These are phyloP conservation scores for Sturmia bella DNA, from an alignment of 2,888 invertebrate species.

Conservation along the genomic window DNA sequence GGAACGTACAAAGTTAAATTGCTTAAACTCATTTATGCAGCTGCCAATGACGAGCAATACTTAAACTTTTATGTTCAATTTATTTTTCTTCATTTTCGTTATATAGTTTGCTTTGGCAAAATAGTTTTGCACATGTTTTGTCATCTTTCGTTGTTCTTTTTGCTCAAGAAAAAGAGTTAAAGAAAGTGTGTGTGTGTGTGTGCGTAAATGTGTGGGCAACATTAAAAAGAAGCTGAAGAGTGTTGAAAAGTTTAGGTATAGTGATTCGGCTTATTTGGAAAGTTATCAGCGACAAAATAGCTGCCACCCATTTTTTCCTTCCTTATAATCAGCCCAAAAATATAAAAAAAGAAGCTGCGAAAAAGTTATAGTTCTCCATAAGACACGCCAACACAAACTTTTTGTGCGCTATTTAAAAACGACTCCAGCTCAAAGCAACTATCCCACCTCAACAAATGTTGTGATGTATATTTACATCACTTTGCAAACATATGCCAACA, in stretches of 20 bases:
- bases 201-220: background rate
- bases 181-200: constrained; percentile 14
- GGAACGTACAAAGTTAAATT: constrained; percentile 60
- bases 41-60: constrained; percentile 67
- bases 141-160: background rate
- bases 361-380: background rate
- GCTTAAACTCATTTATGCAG: constrained; percentile 64
- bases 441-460: no score
- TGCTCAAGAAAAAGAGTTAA: background rate
- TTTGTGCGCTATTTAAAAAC: no score
- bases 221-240: no score
- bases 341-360: background rate
- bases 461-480: no score
- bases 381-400: no score
- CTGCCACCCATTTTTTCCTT: constrained; percentile 21
- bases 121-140: constrained; percentile 65
- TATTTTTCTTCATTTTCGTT: constrained; percentile 9
- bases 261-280: constrained; percentile 66
- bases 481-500: no score
- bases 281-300: constrained; percentile 55
- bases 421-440: no score
- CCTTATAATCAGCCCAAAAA: no score
- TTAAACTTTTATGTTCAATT: constrained; percentile 55
- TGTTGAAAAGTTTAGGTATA: constrained; percentile 64
- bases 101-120: constrained; percentile 61